Evolutionary conservation across 2,888 invertebrate genomes (phyloP).

Genomic region (Hypselothyrea guttata): DNA sequence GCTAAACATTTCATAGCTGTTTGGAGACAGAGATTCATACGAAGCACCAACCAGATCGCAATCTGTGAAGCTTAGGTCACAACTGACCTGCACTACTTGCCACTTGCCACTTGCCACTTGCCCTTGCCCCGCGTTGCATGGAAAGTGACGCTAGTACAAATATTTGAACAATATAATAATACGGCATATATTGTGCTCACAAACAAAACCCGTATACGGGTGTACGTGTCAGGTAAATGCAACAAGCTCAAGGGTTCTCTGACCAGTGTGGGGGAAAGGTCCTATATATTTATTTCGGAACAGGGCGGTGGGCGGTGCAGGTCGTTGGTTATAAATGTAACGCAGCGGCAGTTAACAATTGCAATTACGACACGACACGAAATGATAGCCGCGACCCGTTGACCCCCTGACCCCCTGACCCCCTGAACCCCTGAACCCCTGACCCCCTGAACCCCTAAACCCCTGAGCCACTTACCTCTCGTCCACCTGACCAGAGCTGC

Average conservation of each 20-base stretch:
- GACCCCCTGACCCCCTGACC: conserved; percentile 27
- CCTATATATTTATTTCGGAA: too few relatives aligned
- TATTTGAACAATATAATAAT: conserved; percentile 9
- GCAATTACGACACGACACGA: conserved; percentile 60
- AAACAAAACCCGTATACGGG: too few relatives aligned
- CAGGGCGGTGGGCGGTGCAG: not conserved
- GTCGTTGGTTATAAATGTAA: conserved; percentile 4
- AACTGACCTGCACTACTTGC: not conserved
- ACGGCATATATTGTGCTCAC: too few relatives aligned
- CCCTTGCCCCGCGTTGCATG: not conserved
- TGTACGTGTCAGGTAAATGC: conserved; percentile 27
- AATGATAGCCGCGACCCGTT: not conserved
- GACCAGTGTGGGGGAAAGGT: too few relatives aligned
- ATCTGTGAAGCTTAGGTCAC: not conserved
- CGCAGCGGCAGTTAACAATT: conserved; percentile 60
- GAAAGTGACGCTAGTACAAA: conserved; percentile 14
- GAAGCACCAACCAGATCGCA: too few relatives aligned
- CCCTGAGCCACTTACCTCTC: conserved; percentile 4
- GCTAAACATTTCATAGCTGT: too few relatives aligned
- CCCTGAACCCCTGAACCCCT: conserved; percentile 15
- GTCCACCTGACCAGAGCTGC: conserved; percentile 29
- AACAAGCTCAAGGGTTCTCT: conserved; percentile 34
- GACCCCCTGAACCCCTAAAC: conserved; percentile 26
- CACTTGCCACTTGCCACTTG: not conserved
- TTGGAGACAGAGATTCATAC: too few relatives aligned